Base-by-base conservation (phyloP, 2,888 invertebrate species). In the Andrena chrysosceles region DNA sequence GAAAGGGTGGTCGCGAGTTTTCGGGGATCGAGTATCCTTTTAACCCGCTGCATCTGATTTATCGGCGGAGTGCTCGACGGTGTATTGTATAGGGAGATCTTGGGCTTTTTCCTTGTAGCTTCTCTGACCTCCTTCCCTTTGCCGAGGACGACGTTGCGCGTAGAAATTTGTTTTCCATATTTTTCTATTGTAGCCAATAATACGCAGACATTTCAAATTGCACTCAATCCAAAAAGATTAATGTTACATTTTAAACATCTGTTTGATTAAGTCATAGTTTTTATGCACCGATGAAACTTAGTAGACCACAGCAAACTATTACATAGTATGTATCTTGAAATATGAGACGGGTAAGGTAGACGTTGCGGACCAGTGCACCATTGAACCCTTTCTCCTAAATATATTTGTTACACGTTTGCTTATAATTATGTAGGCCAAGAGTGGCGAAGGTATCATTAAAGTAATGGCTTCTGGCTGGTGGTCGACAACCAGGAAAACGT, bases 41-140 rank as follows among this genome's bases (percentile, higher is more conserved):
- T 76, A 85, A 81, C 76, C 79, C 75, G 73, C 54, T 85, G 89
- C 87, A 84, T 84, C 80, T 87, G 84, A 88, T 89, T 88, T 88
- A 89, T 87, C 73, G 77, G 71, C 72, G n/a, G 35, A 49, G 31
- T 33, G 64, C 31, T 56, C 33, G 33, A 20, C 62, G 20, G 20
- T 62, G 33, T 35, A 33, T 62, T 20, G n/a, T 35, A 3, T 10
- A 20, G 20, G 20, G 33, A 62, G 56, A 56, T 56, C 62, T 62
- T 33, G 20, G 20, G 20, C 20, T 20, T 13, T 35, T 35, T 35
- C n/a, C 20, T 60, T 7, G 2, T 8, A 35, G 33, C 62, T 62
- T 62, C 16, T 62, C n/a, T 20, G 31, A 31, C 33, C 33, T n/a
- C 31, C 33, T 62, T 20, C 33, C 6, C 29, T 5, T 31, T 10